Conservation (phyloP, 2,113 vertebrate genomes). For the Hoplias malabaricus region DNA sequence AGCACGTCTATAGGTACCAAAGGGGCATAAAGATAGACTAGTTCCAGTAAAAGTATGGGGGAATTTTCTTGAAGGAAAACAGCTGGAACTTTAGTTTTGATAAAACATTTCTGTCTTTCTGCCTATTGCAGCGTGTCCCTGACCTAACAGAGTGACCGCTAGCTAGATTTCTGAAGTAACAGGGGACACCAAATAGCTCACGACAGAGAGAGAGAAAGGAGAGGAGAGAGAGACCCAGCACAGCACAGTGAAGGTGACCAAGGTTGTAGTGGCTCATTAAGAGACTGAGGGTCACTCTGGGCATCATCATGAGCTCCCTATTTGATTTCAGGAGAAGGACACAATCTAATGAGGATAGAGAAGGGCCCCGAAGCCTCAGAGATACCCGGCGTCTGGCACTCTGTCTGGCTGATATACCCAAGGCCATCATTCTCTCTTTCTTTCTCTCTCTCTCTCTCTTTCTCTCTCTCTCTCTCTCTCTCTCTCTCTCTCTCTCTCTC, state of each 20-base stretch:
- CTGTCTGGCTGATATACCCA: conserved; percentile 46
- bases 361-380: conserved; percentile 18
- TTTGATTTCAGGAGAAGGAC: conserved; percentile 60
- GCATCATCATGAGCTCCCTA: conserved; percentile 42
- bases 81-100: neutral
- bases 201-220: neutral
- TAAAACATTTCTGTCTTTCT: neutral
- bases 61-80: neutral
- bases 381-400: conserved; percentile 45
- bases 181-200: neutral
- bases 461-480: neutral
- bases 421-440: conserved; percentile 27
- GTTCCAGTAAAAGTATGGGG: too few species aligned
- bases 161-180: conserved; percentile 5
- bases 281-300: conserved; percentile 49
- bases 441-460: neutral
- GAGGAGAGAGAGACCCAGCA: neutral
- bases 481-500: neutral
- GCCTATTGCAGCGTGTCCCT: neutral
- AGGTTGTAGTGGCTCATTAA: conserved; percentile 43
- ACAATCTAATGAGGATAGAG: conserved; percentile 62
- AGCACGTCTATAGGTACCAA: too few species aligned
- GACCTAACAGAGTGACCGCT: neutral
- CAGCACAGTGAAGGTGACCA: conserved; percentile 1
- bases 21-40: too few species aligned